Evolutionary conservation across 23 tunicate genomes (phyloP).

Genomic region (Corella eumyota): DNA sequence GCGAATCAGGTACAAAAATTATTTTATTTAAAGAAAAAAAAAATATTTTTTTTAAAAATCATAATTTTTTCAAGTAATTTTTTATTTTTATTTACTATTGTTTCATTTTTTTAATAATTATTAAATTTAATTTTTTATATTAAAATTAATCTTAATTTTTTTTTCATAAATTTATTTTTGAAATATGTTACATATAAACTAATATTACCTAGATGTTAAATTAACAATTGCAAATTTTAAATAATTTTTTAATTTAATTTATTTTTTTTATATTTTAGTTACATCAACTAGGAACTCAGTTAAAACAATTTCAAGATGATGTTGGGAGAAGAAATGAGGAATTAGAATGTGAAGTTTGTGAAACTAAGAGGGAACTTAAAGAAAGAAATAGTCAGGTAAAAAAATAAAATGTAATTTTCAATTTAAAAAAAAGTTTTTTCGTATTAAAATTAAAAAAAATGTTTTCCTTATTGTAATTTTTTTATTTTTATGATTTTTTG

Average conservation of each 20-base stretch:
- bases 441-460: too few species aligned
- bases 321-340: conserved; percentile 38
- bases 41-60: neutral
- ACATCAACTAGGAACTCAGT: conserved; percentile 28
- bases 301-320: conserved; percentile 20
- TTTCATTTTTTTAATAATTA: neutral
- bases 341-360: conserved; percentile 16
- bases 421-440: too few species aligned
- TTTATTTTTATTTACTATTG: neutral
- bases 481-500: too few species aligned
- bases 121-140: neutral
- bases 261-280: too few species aligned
- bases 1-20: conserved; percentile 41
- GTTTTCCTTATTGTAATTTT: too few species aligned
- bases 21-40: neutral
- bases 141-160: neutral
- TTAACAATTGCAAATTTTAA: neutral
- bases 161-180: neutral
- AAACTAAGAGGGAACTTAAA: conserved; percentile 23
- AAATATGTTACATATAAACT: neutral
- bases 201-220: neutral
- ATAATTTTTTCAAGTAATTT: neutral
- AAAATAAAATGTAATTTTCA: too few species aligned
- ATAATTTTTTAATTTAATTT: neutral
- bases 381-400: conserved; percentile 56